Conservation (phyloP, 2,797 vertebrate species). For the Pempheris klunzingeri region DNA sequence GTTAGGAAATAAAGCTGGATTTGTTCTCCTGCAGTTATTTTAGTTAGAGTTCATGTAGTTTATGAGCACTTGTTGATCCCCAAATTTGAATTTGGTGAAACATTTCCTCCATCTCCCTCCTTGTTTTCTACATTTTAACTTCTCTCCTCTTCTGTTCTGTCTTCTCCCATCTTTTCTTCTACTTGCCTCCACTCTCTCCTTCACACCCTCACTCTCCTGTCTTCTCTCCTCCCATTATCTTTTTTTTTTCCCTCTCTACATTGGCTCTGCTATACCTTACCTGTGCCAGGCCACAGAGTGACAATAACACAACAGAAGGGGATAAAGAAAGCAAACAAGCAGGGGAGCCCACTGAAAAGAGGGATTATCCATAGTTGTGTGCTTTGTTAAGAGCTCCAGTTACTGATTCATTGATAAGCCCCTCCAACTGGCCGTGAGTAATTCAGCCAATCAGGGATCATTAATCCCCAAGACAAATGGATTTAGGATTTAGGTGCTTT, state of each 20-base stretch:
- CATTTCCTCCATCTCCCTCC: background rate
- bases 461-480: constrained; percentile 79
- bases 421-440: constrained; percentile 73
- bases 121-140: background rate
- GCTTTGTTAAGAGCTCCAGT: constrained; percentile 77
- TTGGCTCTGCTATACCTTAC: constrained; percentile 36
- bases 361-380: constrained; percentile 77
- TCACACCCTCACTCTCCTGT: background rate
- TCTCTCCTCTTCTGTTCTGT: background rate
- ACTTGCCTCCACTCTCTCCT: background rate
- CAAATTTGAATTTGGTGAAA: background rate
- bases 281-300: constrained; percentile 50
- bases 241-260: background rate
- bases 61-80: background rate
- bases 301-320: constrained; percentile 65
- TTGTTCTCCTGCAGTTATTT: background rate
- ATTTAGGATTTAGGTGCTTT: constrained; percentile 64
- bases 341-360: constrained; percentile 66
- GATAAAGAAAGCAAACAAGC: constrained; percentile 76
- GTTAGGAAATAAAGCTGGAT: constrained; percentile 29
- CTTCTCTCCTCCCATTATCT: background rate
- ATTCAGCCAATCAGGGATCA: constrained; percentile 78
- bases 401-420: constrained; percentile 79
- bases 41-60: background rate
- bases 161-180: background rate